A percentile compares a stretch with the other conserved stretches of the same genome.
Conservation (phyloP, 2,797 vertebrate species). For the Typhlichthys eigenmanni region DNA sequence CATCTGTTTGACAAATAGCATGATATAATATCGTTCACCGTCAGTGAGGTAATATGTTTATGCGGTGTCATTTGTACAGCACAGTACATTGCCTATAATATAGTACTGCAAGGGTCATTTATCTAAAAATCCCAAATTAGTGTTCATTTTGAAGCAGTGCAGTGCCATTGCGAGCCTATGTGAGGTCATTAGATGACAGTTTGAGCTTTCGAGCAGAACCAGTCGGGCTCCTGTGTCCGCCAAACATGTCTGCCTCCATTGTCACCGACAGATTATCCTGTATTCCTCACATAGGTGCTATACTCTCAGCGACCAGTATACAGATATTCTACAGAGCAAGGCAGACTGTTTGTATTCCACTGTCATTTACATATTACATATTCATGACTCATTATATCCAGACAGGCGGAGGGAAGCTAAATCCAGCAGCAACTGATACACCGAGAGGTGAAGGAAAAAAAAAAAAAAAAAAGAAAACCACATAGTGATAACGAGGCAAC, state of each 20-base stretch:
- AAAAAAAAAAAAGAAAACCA: background rate
- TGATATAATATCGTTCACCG: too few species aligned
- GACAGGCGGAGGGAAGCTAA: background rate
- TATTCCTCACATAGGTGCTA: background rate
- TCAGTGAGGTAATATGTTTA: too few species aligned
- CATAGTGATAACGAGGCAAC: constrained; percentile 12
- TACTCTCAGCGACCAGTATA: too few species aligned
- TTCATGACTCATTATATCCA: constrained; percentile 14
- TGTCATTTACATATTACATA: constrained; percentile 36
- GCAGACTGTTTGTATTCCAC: background rate
- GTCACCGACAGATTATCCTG: background rate
- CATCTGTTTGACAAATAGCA: too few species aligned
- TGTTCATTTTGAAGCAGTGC: background rate
- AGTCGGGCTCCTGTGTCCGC: background rate
- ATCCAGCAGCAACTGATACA: background rate
- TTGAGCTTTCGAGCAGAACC: background rate
- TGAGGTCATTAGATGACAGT: background rate
- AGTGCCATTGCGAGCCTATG: background rate
- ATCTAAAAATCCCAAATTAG: background rate
- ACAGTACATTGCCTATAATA: background rate
- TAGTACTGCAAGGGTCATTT: background rate
- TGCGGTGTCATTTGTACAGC: background rate
- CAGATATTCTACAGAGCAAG: constrained; percentile 5
- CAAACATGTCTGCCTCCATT: background rate
- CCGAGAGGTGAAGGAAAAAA: background rate